A percentile compares a stretch with the other conserved stretches of the same genome.
Conservation (phyloP, 2,113 vertebrate species). For the Abramis brama region DNA sequence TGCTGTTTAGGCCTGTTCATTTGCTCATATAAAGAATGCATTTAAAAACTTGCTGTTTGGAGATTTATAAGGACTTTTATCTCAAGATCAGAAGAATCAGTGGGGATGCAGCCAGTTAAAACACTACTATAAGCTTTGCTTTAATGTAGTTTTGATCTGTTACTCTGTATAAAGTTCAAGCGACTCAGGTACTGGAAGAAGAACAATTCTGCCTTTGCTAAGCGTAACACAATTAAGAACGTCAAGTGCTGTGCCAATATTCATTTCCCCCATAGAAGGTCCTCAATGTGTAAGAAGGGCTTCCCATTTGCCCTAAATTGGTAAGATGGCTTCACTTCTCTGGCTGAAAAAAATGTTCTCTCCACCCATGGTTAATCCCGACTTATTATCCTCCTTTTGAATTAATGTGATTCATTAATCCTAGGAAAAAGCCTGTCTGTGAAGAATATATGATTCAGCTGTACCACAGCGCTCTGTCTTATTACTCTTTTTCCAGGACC, state of each 20-base stretch:
- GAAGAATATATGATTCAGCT: slow-evolving; percentile 49
- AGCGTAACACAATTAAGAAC: slow-evolving; percentile 18
- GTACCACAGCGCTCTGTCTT: slow-evolving; percentile 14
- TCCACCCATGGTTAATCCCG: slow-evolving; percentile 43
- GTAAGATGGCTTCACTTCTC: slow-evolving; percentile 38
- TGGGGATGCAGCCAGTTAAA: not conserved
- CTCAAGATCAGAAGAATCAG: not conserved
- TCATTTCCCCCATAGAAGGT: slow-evolving; percentile 1
- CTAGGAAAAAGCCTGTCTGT: slow-evolving; percentile 51
- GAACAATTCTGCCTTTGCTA: not conserved
- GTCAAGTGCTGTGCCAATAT: slow-evolving; percentile 5
- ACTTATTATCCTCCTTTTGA: slow-evolving; percentile 50
- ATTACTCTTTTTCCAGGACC: slow-evolving; percentile 42
- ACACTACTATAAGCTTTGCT: not conserved
- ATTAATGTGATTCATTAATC: slow-evolving; percentile 57
- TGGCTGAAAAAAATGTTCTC: slow-evolving; percentile 32
- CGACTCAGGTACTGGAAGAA: not conserved
- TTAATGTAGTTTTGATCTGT: not conserved
- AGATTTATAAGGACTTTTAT: slow-evolving; percentile 26
- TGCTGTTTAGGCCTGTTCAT: not conserved
- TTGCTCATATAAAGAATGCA: slow-evolving; percentile 20
- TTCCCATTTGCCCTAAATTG: slow-evolving; percentile 28
- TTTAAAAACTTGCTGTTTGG: not conserved
- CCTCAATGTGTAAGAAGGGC: not conserved
- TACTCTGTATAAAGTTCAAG: not conserved